A percentile compares a stretch with the other conserved stretches of the same genome.
phyloP scores from a whole-genome alignment of 2,113 vertebrate species.

The Misgurnus mizolepis region DNA sequence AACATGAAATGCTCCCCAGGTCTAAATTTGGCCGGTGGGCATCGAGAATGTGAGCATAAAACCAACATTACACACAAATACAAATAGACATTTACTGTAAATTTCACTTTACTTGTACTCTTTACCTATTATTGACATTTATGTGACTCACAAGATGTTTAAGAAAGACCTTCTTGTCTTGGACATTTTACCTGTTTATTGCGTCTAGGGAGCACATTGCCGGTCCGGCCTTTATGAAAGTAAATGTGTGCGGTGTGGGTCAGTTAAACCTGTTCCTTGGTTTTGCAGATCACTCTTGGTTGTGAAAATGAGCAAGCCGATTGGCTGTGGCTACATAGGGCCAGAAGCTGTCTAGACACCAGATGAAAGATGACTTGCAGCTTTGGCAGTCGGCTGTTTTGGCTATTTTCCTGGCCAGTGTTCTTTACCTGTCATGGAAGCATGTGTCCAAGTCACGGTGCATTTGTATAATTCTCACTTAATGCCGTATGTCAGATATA shows the following conservation, averaged over 20 bases:
- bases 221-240: not conserved
- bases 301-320: conserved; percentile 30
- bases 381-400: conserved; percentile 54
- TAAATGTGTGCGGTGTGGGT: not conserved
- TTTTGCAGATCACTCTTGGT: conserved; percentile 13
- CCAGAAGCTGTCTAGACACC: conserved; percentile 65
- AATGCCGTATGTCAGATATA: conserved; percentile 2
- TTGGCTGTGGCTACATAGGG: conserved; percentile 42
- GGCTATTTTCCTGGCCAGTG: conserved; percentile 45
- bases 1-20: conserved; percentile 70
- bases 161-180: not conserved
- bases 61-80: conserved; percentile 15
- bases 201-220: not conserved
- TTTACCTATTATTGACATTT: too few relatives aligned
- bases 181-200: conserved; percentile 19
- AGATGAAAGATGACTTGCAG: conserved; percentile 61
- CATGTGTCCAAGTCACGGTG: conserved; percentile 17
- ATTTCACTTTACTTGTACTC: too few relatives aligned
- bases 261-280: conserved; percentile 12
- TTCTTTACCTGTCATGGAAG: conserved; percentile 28
- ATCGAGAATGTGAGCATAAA: conserved; percentile 65
- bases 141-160: too few relatives aligned
- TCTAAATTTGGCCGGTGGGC: conserved; percentile 68
- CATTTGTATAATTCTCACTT: not conserved
- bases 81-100: too few relatives aligned